phyloP scores from a whole-genome alignment of 2,888 invertebrate species.

The Nesidiocoris tenuis region DNA sequence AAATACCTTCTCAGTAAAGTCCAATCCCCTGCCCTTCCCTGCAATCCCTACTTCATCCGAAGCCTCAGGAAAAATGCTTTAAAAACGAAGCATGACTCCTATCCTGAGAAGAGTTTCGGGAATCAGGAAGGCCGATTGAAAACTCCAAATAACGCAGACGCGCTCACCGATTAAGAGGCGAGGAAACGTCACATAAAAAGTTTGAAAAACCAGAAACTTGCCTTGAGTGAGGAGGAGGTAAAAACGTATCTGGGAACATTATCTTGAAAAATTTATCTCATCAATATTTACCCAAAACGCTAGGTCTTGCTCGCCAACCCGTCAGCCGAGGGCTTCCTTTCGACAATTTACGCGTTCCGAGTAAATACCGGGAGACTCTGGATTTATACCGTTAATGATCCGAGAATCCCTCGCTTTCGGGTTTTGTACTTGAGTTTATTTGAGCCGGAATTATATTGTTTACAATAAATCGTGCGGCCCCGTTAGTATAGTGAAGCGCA shows the following conservation, averaged over 20 bases:
- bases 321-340: background rate
- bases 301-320: background rate
- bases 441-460: slow-evolving; percentile 43
- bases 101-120: too few relatives aligned
- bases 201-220: background rate
- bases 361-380: slow-evolving; percentile 17
- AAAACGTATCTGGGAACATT: slow-evolving; percentile 17
- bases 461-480: slow-evolving; percentile 38
- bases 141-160: too few relatives aligned
- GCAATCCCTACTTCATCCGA: too few relatives aligned
- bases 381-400: slow-evolving; percentile 41
- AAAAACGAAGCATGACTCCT: too few relatives aligned
- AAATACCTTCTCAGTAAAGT: too few relatives aligned
- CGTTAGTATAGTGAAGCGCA: slow-evolving; percentile 6
- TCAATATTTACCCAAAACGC: slow-evolving; percentile 38
- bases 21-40: too few relatives aligned
- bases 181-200: background rate
- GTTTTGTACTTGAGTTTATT: slow-evolving; percentile 28
- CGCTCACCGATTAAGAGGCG: too few relatives aligned
- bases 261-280: slow-evolving; percentile 39
- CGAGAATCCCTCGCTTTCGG: slow-evolving; percentile 23
- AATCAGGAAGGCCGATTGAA: too few relatives aligned
- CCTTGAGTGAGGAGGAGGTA: slow-evolving; percentile 8
- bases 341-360: slow-evolving; percentile 8
- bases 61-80: too few relatives aligned